Conservation (phyloP, 2,797 vertebrate genomes). For the Enteromius paludinosus region DNA sequence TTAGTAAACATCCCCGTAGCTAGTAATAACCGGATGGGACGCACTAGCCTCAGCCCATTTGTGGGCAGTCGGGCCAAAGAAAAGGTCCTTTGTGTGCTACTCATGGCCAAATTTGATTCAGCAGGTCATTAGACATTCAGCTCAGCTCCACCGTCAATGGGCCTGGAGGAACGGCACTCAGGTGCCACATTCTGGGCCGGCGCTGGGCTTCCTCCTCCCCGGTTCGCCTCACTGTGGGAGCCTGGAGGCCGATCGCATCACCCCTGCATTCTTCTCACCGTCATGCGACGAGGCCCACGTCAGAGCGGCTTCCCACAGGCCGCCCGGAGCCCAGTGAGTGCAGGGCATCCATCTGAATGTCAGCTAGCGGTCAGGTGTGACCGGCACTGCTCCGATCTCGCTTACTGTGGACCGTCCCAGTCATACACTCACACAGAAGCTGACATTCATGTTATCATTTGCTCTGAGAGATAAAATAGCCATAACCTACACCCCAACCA, state of each 20-base stretch:
- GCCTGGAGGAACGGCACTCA: slow-evolving; percentile 79
- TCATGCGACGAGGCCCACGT: slow-evolving; percentile 83
- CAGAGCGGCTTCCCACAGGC: slow-evolving; percentile 81
- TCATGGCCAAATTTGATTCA: slow-evolving; percentile 88
- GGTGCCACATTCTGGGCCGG: slow-evolving; percentile 87
- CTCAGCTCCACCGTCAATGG: slow-evolving; percentile 84
- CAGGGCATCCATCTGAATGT: slow-evolving; percentile 73
- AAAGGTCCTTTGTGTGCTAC: slow-evolving; percentile 86
- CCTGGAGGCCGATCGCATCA: slow-evolving; percentile 24
- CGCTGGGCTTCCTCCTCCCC: slow-evolving; percentile 84
- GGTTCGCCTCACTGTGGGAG: slow-evolving; percentile 43
- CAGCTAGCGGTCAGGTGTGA: slow-evolving; percentile 84
- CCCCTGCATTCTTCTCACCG: slow-evolving; percentile 86
- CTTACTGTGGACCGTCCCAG: slow-evolving; percentile 36
- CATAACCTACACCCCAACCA: background rate
- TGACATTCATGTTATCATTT: slow-evolving; percentile 63
- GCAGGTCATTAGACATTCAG: slow-evolving; percentile 86
- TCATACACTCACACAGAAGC: slow-evolving; percentile 7
- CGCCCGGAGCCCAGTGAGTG: slow-evolving; percentile 23
- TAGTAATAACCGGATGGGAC: slow-evolving; percentile 6
- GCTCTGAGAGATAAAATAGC: background rate
- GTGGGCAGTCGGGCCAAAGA: slow-evolving; percentile 79
- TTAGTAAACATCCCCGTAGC: background rate
- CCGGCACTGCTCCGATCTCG: slow-evolving; percentile 78
- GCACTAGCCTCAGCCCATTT: slow-evolving; percentile 82